A percentile compares a stretch with the other conserved stretches of the same genome.
phyloP scores from a whole-genome alignment of 2,888 invertebrate genomes.

The Tachina lurida region DNA sequence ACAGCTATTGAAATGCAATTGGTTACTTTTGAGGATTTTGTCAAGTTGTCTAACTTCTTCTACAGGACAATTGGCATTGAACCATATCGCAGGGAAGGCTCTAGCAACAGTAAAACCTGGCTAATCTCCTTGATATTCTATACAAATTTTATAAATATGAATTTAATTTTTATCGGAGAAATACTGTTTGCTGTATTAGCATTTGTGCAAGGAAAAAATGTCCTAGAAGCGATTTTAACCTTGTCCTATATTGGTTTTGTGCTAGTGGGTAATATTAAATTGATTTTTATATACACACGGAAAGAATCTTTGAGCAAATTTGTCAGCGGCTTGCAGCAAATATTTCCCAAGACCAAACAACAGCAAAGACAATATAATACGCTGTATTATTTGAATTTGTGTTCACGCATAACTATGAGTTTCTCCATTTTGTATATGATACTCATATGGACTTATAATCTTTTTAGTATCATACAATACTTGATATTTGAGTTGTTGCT shows the following conservation, averaged over 20 bases:
- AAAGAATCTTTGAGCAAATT: conserved; percentile 71
- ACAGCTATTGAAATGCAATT: neutral
- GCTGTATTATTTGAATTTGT: conserved; percentile 68
- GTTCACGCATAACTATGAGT: conserved; percentile 70
- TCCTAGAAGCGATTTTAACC: conserved; percentile 77
- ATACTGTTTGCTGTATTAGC: conserved; percentile 69
- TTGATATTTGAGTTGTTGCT: conserved; percentile 74
- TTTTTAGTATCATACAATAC: conserved; percentile 75
- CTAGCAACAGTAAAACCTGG: neutral
- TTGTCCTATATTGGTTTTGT: conserved; percentile 79
- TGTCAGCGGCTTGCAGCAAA: conserved; percentile 17
- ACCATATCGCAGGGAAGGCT: conserved; percentile 15
- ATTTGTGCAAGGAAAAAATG: conserved; percentile 70
- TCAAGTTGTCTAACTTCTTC: conserved; percentile 77
- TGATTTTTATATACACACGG: conserved; percentile 76
- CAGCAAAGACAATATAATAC: conserved; percentile 49
- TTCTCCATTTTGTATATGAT: conserved; percentile 77
- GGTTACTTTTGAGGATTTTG: conserved; percentile 51
- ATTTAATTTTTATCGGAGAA: conserved; percentile 69
- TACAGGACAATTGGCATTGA: conserved; percentile 76
- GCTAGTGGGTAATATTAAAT: conserved; percentile 76
- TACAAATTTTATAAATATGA: conserved; percentile 68
- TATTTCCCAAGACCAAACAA: conserved; percentile 42
- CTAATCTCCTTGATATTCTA: conserved; percentile 61
- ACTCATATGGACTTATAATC: conserved; percentile 80